Base-by-base conservation (phyloP, 2,797 vertebrate genomes). In the Chelon labrosus region DNA sequence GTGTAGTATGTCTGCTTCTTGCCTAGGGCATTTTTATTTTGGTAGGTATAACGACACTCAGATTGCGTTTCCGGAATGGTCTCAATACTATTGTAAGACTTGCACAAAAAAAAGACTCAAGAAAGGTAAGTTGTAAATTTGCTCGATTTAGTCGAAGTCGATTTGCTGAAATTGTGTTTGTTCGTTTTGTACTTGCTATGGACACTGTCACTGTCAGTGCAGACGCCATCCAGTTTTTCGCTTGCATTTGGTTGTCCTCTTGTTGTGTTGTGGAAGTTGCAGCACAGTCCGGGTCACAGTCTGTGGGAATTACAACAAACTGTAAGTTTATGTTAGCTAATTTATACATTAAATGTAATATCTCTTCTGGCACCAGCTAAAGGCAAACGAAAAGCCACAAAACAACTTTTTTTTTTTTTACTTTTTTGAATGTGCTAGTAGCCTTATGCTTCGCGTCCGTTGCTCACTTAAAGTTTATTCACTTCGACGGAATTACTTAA, bases 1-100 rank as follows among this genome's bases (percentile, higher is more conserved):
- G 11, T 13, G 13, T 44, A 44, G 38, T 11, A 10, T 12, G 19
- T 44, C 4, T 3, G 31, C 20, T 1, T 7, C 50, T 63, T 7
- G 3, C 17, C 17, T 10, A 47, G 10, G 5, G 0, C 0, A 0
- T 72, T 80, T 22, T 89, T 88, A 89, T 70, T 89, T 84, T 87
- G 71, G 65, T 14, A 73, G 20, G 11, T n/a, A 5, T 6, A 7
- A 52, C 61, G 79, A 86, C 12, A 3, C 50, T 1, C 1, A 12
- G 7, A 4, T 22, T 19, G 7, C 4, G 27, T 14, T 37, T 1
- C 10, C 4, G 0, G 0, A 16, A 8, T 1, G 0, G 10, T 1
- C 10, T 56, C 63, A 0, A 74, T 53, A 10, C 42, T 42, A 2
- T 27, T 46, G 11, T 50, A 8, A 58, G 49, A 7, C 63, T 71